phyloP scores from a whole-genome alignment of 1,140 invertebrate genomes.

The Leptinotarsa texana region DNA sequence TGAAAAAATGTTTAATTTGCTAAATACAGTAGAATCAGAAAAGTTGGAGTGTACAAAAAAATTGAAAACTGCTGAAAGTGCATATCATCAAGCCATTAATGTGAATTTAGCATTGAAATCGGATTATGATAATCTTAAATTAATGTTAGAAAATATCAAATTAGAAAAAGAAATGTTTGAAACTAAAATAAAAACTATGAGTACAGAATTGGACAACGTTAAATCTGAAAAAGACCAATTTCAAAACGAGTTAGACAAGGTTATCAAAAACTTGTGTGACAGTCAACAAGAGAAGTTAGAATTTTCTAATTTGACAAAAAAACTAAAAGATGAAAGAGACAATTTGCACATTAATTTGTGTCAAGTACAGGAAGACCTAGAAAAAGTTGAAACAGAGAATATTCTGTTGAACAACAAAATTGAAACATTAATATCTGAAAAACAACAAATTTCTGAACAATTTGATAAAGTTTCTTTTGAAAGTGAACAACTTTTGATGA shows the following conservation, averaged over 20 bases:
- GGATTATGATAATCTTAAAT: slow-evolving; percentile 9
- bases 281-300: neutral
- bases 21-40: neutral
- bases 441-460: neutral
- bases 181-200: neutral
- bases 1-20: neutral
- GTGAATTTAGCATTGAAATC: neutral
- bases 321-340: neutral
- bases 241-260: neutral
- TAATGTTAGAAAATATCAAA: slow-evolving; percentile 4
- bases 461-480: slow-evolving; percentile 2
- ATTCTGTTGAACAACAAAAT: neutral
- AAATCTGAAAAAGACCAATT: slow-evolving; percentile 1
- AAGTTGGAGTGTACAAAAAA: neutral
- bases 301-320: neutral
- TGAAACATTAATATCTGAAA: neutral
- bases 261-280: neutral
- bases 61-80: neutral
- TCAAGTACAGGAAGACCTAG: neutral
- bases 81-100: neutral
- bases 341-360: neutral
- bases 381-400: neutral
- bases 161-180: slow-evolving; percentile 3
- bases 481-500: neutral
- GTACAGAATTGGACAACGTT: slow-evolving; percentile 7